Evolutionary conservation across 2,888 invertebrate species (phyloP).

Genomic region (Mythimna albipuncta): DNA sequence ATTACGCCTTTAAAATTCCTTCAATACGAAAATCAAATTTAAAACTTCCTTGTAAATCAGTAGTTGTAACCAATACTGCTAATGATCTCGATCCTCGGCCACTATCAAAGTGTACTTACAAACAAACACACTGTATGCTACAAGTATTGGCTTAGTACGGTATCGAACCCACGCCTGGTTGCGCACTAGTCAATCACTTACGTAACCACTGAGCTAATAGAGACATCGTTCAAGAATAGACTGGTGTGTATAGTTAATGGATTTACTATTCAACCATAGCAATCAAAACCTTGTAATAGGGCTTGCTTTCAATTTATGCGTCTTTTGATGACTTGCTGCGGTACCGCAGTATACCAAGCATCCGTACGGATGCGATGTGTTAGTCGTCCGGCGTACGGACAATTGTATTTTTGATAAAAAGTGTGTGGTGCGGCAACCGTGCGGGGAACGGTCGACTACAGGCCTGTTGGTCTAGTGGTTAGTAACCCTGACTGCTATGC

Average conservation of each 20-base stretch:
- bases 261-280: not conserved
- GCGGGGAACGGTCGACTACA: too few species aligned
- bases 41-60: not conserved
- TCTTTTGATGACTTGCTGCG: too few species aligned
- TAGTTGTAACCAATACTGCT: not conserved
- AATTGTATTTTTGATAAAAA: too few species aligned
- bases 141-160: not conserved
- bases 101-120: not conserved
- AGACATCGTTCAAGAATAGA: not conserved
- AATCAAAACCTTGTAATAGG: not conserved
- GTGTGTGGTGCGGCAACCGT: too few species aligned
- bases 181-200: conserved; percentile 6
- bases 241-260: not conserved
- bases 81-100: not conserved
- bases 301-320: too few species aligned
- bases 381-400: too few species aligned
- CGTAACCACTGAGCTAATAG: not conserved
- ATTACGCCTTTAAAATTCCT: too few species aligned
- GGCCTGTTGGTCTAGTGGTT: too few species aligned
- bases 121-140: not conserved
- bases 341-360: too few species aligned
- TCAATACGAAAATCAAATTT: not conserved
- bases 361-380: too few species aligned
- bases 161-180: not conserved
- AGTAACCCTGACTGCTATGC: too few species aligned